Percentiles rank a stretch among this genome's conserved stretches.
Conservation (phyloP, 2,113 vertebrate species). For the Albula goreensis region DNA sequence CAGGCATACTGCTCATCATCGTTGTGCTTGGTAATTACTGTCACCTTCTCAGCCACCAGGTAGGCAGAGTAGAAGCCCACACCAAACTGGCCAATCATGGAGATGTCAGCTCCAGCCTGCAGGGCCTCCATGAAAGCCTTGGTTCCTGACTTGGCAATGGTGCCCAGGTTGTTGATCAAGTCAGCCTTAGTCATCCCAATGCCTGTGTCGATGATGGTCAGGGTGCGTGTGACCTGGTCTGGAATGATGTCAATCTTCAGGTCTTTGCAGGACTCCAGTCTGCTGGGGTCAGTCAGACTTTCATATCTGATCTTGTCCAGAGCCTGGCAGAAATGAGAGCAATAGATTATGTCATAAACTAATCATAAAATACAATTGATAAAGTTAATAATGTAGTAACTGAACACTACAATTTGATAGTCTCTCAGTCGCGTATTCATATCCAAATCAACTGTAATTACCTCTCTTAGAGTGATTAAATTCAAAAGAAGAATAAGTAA, state of each 20-base stretch:
- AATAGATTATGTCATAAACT: not conserved
- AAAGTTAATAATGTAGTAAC: too few species aligned
- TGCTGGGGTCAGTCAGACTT: constrained; percentile 75
- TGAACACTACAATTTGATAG: too few species aligned
- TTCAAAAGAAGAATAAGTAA: too few species aligned
- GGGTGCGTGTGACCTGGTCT: constrained; percentile 64
- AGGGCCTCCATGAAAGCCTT: constrained; percentile 82
- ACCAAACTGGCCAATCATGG: constrained; percentile 80
- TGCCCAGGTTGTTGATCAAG: constrained; percentile 78
- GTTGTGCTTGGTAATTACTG: constrained; percentile 75
- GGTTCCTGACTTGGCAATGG: constrained; percentile 79
- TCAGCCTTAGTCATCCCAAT: constrained; percentile 81
- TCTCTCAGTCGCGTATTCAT: too few species aligned
- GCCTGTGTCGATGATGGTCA: constrained; percentile 73
- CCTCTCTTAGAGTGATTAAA: too few species aligned
- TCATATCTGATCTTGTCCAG: constrained; percentile 81
- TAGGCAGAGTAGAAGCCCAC: constrained; percentile 81
- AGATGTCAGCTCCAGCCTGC: constrained; percentile 78
- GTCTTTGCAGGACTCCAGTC: constrained; percentile 74
- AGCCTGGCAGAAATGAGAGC: constrained; percentile 51
- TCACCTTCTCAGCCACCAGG: constrained; percentile 76
- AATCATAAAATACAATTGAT: not conserved
- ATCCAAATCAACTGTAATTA: too few species aligned
- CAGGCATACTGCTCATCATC: constrained; percentile 79
- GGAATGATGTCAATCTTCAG: constrained; percentile 77